Evolutionary conservation across 2,888 invertebrate genomes (phyloP).

Genomic region (Azorinus chamasolen): DNA sequence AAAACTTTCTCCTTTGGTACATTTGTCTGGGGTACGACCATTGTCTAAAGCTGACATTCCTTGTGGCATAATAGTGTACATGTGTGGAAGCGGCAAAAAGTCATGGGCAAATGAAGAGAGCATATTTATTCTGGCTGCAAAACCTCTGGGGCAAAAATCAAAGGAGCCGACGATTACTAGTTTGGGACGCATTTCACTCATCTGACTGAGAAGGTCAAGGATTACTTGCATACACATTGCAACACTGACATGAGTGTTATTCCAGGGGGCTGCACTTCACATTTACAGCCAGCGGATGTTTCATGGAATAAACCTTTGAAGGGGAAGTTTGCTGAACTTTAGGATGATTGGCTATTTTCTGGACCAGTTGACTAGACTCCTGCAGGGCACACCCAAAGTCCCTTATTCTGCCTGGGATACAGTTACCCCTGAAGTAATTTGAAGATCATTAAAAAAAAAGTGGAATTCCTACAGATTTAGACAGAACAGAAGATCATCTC

Average conservation of each 20-base stretch:
- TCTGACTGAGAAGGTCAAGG: slow-evolving; percentile 22
- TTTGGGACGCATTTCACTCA: slow-evolving; percentile 23
- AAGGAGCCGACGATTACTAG: slow-evolving; percentile 8
- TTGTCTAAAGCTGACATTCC: slow-evolving; percentile 17
- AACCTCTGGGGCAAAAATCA: slow-evolving; percentile 17
- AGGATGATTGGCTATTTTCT: too few species aligned
- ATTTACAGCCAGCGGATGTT: slow-evolving; percentile 33
- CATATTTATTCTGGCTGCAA: slow-evolving; percentile 25
- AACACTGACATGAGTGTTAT: slow-evolving; percentile 32
- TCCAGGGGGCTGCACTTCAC: slow-evolving; percentile 26
- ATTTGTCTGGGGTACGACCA: slow-evolving; percentile 16
- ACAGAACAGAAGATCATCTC: too few species aligned
- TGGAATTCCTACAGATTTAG: too few species aligned
- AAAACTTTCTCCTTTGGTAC: slow-evolving; percentile 23
- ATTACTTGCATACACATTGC: too few species aligned
- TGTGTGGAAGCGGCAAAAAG: slow-evolving; percentile 25
- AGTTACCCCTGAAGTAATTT: too few species aligned
- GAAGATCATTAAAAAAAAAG: too few species aligned
- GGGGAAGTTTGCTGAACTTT: too few species aligned
- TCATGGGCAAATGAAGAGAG: slow-evolving; percentile 31
- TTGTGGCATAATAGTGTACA: slow-evolving; percentile 10
- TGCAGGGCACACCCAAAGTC: too few species aligned
- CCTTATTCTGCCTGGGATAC: too few species aligned
- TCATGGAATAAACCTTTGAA: slow-evolving; percentile 25
- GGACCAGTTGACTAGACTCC: too few species aligned